Base-by-base conservation (phyloP, 2,797 vertebrate genomes). In the Parauchenoglanis ngamensis region DNA sequence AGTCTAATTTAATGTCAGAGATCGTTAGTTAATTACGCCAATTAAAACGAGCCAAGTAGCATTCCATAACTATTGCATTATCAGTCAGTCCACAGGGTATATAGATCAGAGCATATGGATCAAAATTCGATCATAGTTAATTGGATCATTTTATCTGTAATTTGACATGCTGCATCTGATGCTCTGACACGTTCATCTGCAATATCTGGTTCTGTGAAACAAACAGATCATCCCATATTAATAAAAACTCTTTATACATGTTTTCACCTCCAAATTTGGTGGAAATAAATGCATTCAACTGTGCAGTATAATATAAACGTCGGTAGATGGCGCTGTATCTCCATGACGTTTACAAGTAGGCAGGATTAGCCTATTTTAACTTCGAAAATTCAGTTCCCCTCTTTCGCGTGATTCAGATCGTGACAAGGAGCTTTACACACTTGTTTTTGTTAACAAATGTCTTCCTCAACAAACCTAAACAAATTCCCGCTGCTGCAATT, bases 311-410 rank as follows among this genome's bases (percentile, higher is more conserved):
- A 15, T 13, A 56, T 56, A 11, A 28, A 19, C 10, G 84, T 15
- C 90, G 84, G 61, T 65, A 91, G 90, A 72, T 61, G 90, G 88
- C n/a, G 88, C 88, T 87, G 46, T 49, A 70, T 84, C 12, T n/a
- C 79, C 79, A 84, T 85, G 11, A 49, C 86, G 59, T 28, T 5
- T 10, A n/a, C 4, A 25, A 63, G 3, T 19, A 19, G 44, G 23
- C 13, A 28, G 54, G 40, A 1, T 73, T 68, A 83, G 21, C n/a
- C 15, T 7, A 46, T 49, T 44, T 28, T 52, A 75, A 72, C n/a
- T 4, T 23, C 5, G 31, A 70, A 23, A 56, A 57, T 31, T 11
- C 15, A 2, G 6, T 46, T 19, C 35, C 3, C 12, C 15, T 13
- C 52, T 21, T 11, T 19, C 31, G 12, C 40, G 19, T 31, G 2